Evolutionary conservation across 1,140 invertebrate species (phyloP), one percentile per base, ranked within the genome.

Genomic region (Drosophila nikananu): DNA sequence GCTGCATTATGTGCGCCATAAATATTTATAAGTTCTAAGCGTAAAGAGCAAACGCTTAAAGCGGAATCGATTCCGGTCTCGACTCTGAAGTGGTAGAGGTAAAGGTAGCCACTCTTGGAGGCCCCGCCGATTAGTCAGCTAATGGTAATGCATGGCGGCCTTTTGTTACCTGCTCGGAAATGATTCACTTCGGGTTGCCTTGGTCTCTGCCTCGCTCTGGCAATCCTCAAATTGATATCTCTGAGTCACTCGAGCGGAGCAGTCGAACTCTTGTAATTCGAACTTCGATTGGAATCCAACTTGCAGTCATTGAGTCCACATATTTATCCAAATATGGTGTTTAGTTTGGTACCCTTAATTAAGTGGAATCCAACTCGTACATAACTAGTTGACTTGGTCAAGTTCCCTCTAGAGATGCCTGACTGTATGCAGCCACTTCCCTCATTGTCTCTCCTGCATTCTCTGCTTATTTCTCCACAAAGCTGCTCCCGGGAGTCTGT

Each of bases 21-120:
- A 86, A 86, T 86, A 86, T 86, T 86, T 86, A 86, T 86, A 86
- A 86, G 71, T 87, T 86, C 80, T 87, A 86, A 86, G 83, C 83
- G 78, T 74, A 84, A 83, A 86, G 80, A 77, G 74, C 42, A 54
- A 80, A 71, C 62, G 58, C 57, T 75, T 70, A 52, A 80, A 81
- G 65, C 62, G 81, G 81, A 79, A 79, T 77, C 81, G 82, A 84
- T 83, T 76, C 51, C 44, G 59, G 41, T 68, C 59, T 21, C 21
- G 30, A 23, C 19, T 51, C 44, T 27, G 51, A 19, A 44, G 30
- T 13, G 17, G n/a, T n/a, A 5, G 23, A 51, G 19, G 39, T 48
- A 42, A 13, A 51, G 25, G 39, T 49, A 42, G 32, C 32, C 65
- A 57, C 46, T 66, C 62, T 66, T 67, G 52, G 32, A 59, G 67